These are phyloP conservation scores for Hirtodrosophila trivittata DNA, from an alignment of 2,888 invertebrate species.

Conservation along the genomic window DNA sequence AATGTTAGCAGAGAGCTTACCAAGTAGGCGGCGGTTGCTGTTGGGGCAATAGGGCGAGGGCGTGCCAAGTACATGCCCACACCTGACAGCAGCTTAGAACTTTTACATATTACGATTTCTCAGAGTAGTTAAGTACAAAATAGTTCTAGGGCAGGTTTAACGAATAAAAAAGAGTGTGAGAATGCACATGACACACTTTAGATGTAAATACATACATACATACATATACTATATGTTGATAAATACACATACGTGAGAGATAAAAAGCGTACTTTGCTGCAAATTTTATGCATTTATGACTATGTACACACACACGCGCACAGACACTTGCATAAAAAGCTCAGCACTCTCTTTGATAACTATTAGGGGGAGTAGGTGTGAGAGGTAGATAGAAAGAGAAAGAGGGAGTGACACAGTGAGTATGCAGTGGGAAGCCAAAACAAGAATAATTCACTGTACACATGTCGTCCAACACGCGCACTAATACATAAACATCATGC, in stretches of 20 bases:
- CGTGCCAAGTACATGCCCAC: conserved; percentile 47
- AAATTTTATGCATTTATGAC: conserved; percentile 77
- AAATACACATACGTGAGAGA: not conserved
- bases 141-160: conserved; percentile 66
- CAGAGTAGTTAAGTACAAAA: conserved; percentile 23
- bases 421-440: conserved; percentile 53
- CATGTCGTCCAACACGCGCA: conserved; percentile 69
- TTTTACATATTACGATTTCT: conserved; percentile 44
- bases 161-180: not conserved
- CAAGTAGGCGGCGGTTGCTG: conserved; percentile 31
- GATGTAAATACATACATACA: not conserved
- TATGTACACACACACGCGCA: conserved; percentile 28
- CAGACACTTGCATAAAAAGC: conserved; percentile 34
- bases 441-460: conserved; percentile 69
- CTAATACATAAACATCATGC: conserved; percentile 46
- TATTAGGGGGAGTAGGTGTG: conserved; percentile 21
- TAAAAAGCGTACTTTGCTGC: conserved; percentile 34
- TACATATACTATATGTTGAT: conserved; percentile 14
- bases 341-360: conserved; percentile 32
- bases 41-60: conserved; percentile 54
- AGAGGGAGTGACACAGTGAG: conserved; percentile 44
- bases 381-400: conserved; percentile 47
- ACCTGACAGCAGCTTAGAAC: conserved; percentile 52
- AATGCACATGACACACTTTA: conserved; percentile 37
- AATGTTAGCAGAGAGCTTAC: conserved; percentile 45